These are phyloP conservation scores for Antheraea yamamai DNA, from an alignment of 2,888 invertebrate genomes.

Conservation along the genomic window DNA sequence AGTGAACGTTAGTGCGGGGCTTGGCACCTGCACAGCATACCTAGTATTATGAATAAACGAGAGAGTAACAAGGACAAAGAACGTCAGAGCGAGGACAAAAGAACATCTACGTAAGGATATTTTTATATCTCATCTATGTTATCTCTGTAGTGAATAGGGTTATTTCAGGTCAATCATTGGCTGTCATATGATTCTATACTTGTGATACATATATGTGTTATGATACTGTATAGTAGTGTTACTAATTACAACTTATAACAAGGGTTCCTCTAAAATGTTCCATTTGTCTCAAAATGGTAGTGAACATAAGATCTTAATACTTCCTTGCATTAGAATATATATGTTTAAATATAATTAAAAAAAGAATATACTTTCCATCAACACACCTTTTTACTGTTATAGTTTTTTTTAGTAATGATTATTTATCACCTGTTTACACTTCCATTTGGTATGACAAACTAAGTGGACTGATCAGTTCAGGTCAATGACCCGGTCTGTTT, in stretches of 20 bases:
- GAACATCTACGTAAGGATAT: constrained; percentile 74
- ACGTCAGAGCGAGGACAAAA: constrained; percentile 80
- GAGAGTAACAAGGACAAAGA: constrained; percentile 79
- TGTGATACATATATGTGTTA: neutral
- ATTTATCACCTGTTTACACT: neutral
- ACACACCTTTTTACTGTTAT: neutral
- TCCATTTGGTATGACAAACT: neutral
- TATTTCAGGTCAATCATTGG: constrained; percentile 10
- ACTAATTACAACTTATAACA: neutral
- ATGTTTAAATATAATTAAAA: neutral
- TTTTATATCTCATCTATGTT: constrained; percentile 18
- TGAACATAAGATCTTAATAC: neutral
- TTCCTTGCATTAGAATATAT: neutral
- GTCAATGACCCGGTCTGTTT: neutral
- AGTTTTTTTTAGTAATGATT: neutral
- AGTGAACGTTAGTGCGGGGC: constrained; percentile 75
- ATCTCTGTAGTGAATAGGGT: neutral
- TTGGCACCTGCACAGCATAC: constrained; percentile 70
- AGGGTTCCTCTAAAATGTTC: neutral
- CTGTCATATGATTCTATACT: neutral
- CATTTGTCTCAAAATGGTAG: neutral
- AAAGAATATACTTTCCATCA: neutral
- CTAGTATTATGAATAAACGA: constrained; percentile 80
- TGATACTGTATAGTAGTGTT: neutral
- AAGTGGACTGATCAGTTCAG: neutral